A percentile compares a stretch with the other conserved stretches of the same genome.
Evolutionary conservation across 2,797 vertebrate species (phyloP).

Genomic region (Yasuhikotakia modesta): DNA sequence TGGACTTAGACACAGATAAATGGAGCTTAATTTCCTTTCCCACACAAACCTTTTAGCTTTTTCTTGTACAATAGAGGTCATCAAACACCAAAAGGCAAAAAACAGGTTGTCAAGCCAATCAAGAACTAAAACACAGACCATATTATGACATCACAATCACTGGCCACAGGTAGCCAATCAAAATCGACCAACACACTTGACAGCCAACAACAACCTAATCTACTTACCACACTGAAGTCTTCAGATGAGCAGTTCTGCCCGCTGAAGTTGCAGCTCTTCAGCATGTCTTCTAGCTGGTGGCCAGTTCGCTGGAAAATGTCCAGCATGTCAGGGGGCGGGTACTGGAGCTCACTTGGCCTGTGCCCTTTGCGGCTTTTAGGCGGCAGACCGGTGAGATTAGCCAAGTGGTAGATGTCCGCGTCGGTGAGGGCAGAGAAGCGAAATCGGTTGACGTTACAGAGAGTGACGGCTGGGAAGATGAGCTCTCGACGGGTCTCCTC

Average conservation of each 20-base stretch:
- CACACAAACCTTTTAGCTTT: conserved; percentile 3
- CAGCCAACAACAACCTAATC: not conserved
- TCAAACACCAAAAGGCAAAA: conserved; percentile 11
- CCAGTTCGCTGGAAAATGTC: conserved; percentile 98
- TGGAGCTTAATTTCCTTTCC: conserved; percentile 25
- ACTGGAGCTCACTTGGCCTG: conserved; percentile 90
- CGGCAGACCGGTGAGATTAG: conserved; percentile 94
- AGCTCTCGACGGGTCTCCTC: conserved; percentile 88
- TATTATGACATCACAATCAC: not conserved
- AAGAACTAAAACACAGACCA: not conserved
- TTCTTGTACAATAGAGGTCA: not conserved
- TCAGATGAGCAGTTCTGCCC: conserved; percentile 92
- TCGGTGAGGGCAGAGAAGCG: conserved; percentile 95
- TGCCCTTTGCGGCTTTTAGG: conserved; percentile 96
- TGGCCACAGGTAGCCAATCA: not conserved
- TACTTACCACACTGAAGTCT: conserved; percentile 98
- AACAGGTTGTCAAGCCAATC: not conserved
- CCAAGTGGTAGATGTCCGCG: conserved; percentile 97
- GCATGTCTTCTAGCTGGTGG: conserved; percentile 97
- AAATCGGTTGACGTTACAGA: conserved; percentile 99
- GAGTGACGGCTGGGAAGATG: conserved; percentile 94
- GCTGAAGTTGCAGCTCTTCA: conserved; percentile 99
- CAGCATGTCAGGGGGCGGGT: conserved; percentile 95
- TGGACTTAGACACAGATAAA: conserved; percentile 25
- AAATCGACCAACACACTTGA: not conserved